Percentiles rank a stretch among this genome's conserved stretches.
These are phyloP conservation scores for Scophthalmus maximus DNA, from an alignment of 2,113 vertebrate species.

Conservation along the genomic window DNA sequence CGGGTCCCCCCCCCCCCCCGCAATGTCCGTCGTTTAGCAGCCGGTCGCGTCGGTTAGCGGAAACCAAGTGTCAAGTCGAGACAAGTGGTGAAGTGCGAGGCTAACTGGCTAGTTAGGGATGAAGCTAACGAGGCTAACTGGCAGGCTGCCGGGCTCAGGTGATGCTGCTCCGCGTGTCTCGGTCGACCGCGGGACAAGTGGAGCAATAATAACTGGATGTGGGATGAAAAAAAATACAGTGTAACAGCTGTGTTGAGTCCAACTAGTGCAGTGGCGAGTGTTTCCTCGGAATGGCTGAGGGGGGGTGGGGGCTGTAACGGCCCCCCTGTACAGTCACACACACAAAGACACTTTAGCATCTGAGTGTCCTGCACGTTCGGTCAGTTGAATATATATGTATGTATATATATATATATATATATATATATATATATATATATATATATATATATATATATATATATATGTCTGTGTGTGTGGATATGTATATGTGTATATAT, in stretches of 20 bases:
- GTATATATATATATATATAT: too few relatives aligned
- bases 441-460: too few relatives aligned
- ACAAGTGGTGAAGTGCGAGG: conserved; percentile 55
- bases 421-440: too few relatives aligned
- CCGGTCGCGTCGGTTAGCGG: conserved; percentile 23
- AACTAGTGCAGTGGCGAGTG: conserved; percentile 23
- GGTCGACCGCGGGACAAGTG: not conserved
- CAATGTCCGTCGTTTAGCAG: not conserved
- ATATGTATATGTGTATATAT: too few relatives aligned
- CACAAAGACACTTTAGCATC: not conserved
- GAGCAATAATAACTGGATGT: not conserved
- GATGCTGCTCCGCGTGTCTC: not conserved
- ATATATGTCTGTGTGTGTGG: too few relatives aligned
- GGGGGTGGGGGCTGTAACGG: conserved; percentile 6
- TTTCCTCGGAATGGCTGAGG: conserved; percentile 13
- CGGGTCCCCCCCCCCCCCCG: not conserved
- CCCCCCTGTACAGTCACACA: conserved; percentile 4
- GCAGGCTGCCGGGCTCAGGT: not conserved
- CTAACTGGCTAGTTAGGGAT: conserved; percentile 55
- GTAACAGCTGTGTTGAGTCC: not conserved
- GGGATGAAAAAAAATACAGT: not conserved
- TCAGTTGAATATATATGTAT: not conserved
- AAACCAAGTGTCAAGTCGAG: conserved; percentile 60
- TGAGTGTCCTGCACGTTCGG: not conserved
- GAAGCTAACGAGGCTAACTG: conserved; percentile 66